Conservation (phyloP, 1,140 invertebrate species). For the Schlechtendalia chinensis region DNA sequence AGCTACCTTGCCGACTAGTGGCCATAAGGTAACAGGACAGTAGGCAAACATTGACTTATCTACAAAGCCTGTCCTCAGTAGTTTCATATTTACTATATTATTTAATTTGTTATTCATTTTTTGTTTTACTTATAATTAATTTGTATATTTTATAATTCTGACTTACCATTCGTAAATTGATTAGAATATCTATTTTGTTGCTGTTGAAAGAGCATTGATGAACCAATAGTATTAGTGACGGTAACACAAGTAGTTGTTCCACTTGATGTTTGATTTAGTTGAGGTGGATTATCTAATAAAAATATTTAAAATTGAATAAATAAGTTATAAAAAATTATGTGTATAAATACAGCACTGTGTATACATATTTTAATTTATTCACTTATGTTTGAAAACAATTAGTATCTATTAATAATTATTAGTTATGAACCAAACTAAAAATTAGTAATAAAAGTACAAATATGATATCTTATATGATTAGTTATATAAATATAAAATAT, state of each 20-base stretch:
- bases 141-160: background rate
- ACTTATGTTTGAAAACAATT: too few relatives aligned
- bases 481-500: too few relatives aligned
- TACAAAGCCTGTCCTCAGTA: too few relatives aligned
- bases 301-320: background rate
- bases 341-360: background rate
- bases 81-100: background rate
- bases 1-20: too few relatives aligned
- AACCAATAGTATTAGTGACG: conserved; percentile 39
- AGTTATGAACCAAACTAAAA: too few relatives aligned
- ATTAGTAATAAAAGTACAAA: too few relatives aligned
- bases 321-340: background rate
- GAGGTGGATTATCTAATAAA: conserved; percentile 33
- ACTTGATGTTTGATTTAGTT: conserved; percentile 48
- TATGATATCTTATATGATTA: too few relatives aligned
- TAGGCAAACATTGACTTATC: too few relatives aligned
- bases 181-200: conserved; percentile 48
- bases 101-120: background rate
- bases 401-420: too few relatives aligned
- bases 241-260: conserved; percentile 48
- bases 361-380: too few relatives aligned
- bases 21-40: too few relatives aligned
- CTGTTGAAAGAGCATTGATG: conserved; percentile 40
- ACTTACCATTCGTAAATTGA: conserved; percentile 42
- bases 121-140: background rate